Base-by-base conservation (phyloP, 2,888 invertebrate genomes). In the Calameuta pallipes region DNA sequence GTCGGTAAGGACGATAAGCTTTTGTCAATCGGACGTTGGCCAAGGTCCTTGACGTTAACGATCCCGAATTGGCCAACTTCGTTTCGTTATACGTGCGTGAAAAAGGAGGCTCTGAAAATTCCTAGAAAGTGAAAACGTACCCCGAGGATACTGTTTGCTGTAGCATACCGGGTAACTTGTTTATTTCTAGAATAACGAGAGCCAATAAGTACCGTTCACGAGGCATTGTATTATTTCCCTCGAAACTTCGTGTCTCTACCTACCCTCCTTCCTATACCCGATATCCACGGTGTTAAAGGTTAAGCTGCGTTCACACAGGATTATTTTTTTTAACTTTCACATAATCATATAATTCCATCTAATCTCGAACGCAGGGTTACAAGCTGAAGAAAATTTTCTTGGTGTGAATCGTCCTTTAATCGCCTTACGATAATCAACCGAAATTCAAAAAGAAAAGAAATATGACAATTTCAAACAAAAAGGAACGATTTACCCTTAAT, bases 401-500 rank as follows among this genome's bases (percentile, higher is more conserved):
- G 23, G 41, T 41, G 23, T 56, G 56, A 56, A 56, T 23, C 56
- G 23, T 9, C 15, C 23, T 23, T 56, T 56, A 6, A 9, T 23
- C 56, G 23, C 3, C 9, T 56, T 23, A 56, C 56, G 23, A 2
- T 23, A 9, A 56, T 56, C 9, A 6, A 9, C 9, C 23, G 13
- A 33, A 33, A 33, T 3, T 33, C 3, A 23, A 23, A 56, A 56
- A 56, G 31, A 35, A 12, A 12, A 3, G 2, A 12, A 56, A 56
- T 23, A 56, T 56, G 56, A 56, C 56, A 23, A 9, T 9, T 56
- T 15, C 56, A 9, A 23, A 6, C 1, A 23, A 2, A 56, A 56
- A 0, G 0, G 56, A 1, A 56, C 6, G 23, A 9, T 15, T 23
- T 56, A 9, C 0, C 23, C 56, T 56, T 23, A 2, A 56, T 0